A percentile compares a stretch with the other conserved stretches of the same genome.
Conservation (phyloP, 2,797 vertebrate species). For the Takifugu ocellatus region DNA sequence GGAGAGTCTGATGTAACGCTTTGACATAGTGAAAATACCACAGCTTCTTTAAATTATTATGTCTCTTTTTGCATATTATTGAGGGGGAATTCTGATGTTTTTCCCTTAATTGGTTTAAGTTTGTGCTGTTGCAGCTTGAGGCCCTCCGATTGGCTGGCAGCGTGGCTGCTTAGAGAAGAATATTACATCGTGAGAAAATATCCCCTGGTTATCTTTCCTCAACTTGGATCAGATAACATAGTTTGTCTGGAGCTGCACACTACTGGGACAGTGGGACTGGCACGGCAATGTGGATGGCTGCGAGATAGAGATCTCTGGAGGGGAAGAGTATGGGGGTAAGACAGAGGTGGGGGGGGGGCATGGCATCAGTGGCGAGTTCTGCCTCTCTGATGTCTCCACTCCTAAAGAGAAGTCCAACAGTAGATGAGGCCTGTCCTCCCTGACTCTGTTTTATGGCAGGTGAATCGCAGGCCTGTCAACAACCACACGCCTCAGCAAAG, state of each 20-base stretch:
- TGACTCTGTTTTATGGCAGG: slow-evolving; percentile 47
- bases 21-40: slow-evolving; percentile 46
- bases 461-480: slow-evolving; percentile 61
- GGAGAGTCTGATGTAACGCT: slow-evolving; percentile 66
- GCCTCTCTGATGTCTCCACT: slow-evolving; percentile 60
- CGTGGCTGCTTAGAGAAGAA: slow-evolving; percentile 32
- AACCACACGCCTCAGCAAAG: slow-evolving; percentile 35
- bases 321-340: slow-evolving; percentile 3
- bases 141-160: slow-evolving; percentile 37
- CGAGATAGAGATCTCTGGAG: slow-evolving; percentile 62
- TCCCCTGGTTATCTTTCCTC: slow-evolving; percentile 64
- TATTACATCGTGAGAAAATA: slow-evolving; percentile 57
- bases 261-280: slow-evolving; percentile 55
- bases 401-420: slow-evolving; percentile 54
- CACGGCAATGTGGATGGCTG: slow-evolving; percentile 61
- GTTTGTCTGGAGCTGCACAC: slow-evolving; percentile 48
- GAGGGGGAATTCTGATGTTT: slow-evolving; percentile 40
- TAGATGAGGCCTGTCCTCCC: slow-evolving; percentile 65
- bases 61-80: slow-evolving; percentile 49
- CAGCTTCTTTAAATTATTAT: slow-evolving; percentile 44
- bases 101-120: slow-evolving; percentile 42
- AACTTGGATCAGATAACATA: slow-evolving; percentile 63
- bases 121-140: slow-evolving; percentile 39
- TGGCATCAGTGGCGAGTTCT: slow-evolving; percentile 61
- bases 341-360: slow-evolving; percentile 18